phyloP scores from a whole-genome alignment of 2,888 invertebrate species.

The Endotricha flammealis region DNA sequence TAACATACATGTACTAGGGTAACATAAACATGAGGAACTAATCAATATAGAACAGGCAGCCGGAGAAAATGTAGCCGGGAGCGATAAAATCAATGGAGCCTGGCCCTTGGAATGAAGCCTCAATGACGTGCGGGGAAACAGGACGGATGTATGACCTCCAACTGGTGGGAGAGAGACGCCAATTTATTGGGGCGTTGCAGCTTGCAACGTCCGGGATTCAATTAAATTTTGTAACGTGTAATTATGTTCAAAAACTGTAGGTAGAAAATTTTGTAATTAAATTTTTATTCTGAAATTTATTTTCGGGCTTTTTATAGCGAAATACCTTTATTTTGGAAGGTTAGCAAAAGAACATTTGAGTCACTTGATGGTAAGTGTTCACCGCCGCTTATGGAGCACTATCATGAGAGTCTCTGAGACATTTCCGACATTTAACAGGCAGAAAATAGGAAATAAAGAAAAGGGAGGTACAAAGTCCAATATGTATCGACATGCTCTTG shows the following conservation, averaged over 20 bases:
- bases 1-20: background rate
- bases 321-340: no score
- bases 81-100: constrained; percentile 10
- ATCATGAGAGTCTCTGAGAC: no score
- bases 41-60: constrained; percentile 1
- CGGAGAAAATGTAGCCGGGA: constrained; percentile 1
- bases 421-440: no score
- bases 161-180: background rate
- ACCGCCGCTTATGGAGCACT: no score
- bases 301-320: no score
- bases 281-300: no score
- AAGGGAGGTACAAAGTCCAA: no score
- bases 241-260: background rate
- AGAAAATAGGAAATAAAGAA: no score
- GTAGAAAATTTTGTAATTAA: background rate
- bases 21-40: background rate
- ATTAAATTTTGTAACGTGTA: background rate
- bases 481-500: no score
- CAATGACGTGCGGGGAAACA: constrained; percentile 2
- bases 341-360: no score
- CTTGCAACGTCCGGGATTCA: background rate
- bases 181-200: background rate
- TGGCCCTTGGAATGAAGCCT: constrained; percentile 3
- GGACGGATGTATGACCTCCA: background rate
- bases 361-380: no score